phyloP scores from a whole-genome alignment of 2,888 invertebrate genomes.

The Coremacera marginata region DNA sequence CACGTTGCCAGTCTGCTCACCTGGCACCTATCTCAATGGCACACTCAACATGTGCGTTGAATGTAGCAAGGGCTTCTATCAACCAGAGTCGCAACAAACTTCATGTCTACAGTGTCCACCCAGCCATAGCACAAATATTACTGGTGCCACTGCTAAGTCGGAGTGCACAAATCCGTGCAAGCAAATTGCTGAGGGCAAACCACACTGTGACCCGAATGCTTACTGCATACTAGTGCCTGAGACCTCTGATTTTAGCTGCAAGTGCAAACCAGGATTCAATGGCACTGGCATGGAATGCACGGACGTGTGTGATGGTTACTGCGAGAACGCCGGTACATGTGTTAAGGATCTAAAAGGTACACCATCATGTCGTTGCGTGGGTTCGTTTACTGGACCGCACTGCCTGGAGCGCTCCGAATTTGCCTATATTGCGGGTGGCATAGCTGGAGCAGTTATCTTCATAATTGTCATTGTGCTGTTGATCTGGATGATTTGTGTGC shows the following conservation, averaged over 20 bases:
- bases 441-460: conserved; percentile 93
- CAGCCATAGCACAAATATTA: conserved; percentile 88
- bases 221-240: conserved; percentile 87
- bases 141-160: conserved; percentile 81
- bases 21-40: conserved; percentile 87
- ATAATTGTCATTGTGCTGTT: conserved; percentile 92
- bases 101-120: conserved; percentile 88
- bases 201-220: conserved; percentile 89
- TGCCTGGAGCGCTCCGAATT: conserved; percentile 94
- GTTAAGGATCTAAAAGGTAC: conserved; percentile 86
- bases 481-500: conserved; percentile 97
- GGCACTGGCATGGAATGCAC: conserved; percentile 85
- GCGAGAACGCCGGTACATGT: conserved; percentile 91
- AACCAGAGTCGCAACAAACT: conserved; percentile 89
- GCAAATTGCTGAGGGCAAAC: conserved; percentile 79
- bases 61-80: conserved; percentile 92
- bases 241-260: conserved; percentile 88
- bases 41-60: conserved; percentile 87
- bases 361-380: conserved; percentile 89
- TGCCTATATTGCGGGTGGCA: conserved; percentile 94
- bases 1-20: conserved; percentile 88
- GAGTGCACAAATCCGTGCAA: conserved; percentile 94
- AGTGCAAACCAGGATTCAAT: conserved; percentile 94
- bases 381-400: conserved; percentile 91
- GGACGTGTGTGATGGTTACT: conserved; percentile 87